Base-by-base conservation (phyloP, 2,113 vertebrate species). In the Machaerirhynchus nigripectus region DNA sequence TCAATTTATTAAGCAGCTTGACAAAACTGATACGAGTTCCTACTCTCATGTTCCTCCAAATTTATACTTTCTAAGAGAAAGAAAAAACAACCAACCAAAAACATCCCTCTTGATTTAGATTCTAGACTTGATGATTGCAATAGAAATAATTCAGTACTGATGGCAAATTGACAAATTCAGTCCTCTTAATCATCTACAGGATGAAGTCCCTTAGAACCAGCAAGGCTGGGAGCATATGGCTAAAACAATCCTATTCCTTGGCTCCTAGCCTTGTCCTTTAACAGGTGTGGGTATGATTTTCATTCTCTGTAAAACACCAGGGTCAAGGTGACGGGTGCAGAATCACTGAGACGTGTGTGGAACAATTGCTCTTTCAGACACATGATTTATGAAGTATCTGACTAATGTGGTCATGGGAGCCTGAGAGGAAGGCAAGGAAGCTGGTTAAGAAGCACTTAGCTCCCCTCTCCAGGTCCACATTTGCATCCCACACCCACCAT, bases 351-450 rank as follows among this genome's bases (percentile, higher is more conserved):
- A 95, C 31, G 24, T 93, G 83, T 55, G 69, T 68, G 77, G 73
- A 96, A 87, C 35, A 97, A 95, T 84, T 91, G 76, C 40, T 95
- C 40, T 92, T 93, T 92, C 86, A 90, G 96, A 95, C 95, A 95
- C 30, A 91, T 95, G 94, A 97, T 97, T 97, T 97, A 97, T 96
- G 96, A 89, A 64, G 86, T 91, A 95, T 95, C 91, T 95, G 89
- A 78, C 86, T 93, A 87, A 95, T 87, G 84, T 95, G 94, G 84
- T n/a, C 86, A 73, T 31, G 73, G 80, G 61, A 95, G 44, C 84
- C 80, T 39, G 69, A 89, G 39, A 92, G 76, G 86, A 89, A 90
- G 80, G 68, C 2, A 2, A 93, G 60, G 73, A 92, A 93, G 86
- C 93, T 87, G 87, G 91, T 50, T 96, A 93, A 95, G 95, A 70